Evolutionary conservation across 2,888 invertebrate species (phyloP), one percentile per base, ranked within the genome.

Genomic region (Mythimna ferrago): DNA sequence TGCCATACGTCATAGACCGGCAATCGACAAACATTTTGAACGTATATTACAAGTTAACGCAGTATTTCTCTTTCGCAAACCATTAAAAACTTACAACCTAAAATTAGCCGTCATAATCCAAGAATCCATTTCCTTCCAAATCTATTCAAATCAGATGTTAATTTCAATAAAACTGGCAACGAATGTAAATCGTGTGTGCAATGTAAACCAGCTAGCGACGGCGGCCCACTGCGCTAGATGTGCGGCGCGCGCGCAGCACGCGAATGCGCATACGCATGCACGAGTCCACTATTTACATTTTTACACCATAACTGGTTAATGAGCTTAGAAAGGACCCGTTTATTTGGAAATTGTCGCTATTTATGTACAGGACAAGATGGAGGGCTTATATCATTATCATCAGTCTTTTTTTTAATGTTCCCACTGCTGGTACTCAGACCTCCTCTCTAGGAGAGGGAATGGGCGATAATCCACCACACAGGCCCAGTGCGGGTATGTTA

Each of bases 211-310:
- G 63, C 56, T 80, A 82, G 58, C 82, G 86, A 44, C 80, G 61
- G 56, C 84, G 87, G 67, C 83, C 93, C 90, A 92, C 89, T 94
- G 94, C 81, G 81, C 94, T 88, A 94, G 89, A 89, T 93, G 89
- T 64, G 73, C 90, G 91, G 72, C 74, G 78, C 73, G 89, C 92
- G 92, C 81, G 89, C 87, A 92, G 90, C 94, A 93, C 91, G 92
- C 93, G 88, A 91, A 81, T 62, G 76, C 76, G 82, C 81, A 73
- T 81, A 79, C 76, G 77, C 72, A 72, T 80, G 80, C 76, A 76
- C 72, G 73, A 68, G 62, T 67, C 41, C 10, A 53, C 51, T 79
- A 83, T 83, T 83, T 76, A 76, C 79, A 81, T 83, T 81, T 82
- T 78, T 81, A 76, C 78, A 75, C 84, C 80, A 76, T 76, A 83